These are phyloP conservation scores for Chrysolina oricalcia DNA, from an alignment of 2,888 invertebrate genomes.

Conservation along the genomic window DNA sequence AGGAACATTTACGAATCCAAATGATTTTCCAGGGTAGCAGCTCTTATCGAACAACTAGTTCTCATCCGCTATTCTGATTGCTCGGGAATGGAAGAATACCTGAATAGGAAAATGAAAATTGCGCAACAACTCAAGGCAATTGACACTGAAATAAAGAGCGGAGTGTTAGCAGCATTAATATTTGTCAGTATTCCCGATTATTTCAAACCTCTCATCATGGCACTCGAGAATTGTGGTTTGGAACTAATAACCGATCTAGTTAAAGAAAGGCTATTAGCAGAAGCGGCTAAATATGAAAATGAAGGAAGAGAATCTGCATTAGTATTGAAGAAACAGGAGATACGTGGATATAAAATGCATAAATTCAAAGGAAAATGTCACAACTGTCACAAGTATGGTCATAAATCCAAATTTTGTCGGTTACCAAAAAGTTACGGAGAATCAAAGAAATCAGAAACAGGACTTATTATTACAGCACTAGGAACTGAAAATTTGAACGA, in stretches of 20 bases:
- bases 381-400: background rate
- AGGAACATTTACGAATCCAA: too few species aligned
- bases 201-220: conserved; percentile 6
- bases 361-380: background rate
- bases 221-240: background rate
- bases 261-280: background rate
- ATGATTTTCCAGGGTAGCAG: too few species aligned
- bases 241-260: background rate
- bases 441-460: background rate
- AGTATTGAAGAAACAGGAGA: background rate
- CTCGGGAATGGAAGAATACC: background rate
- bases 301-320: background rate
- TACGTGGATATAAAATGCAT: background rate
- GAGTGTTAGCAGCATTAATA: conserved; percentile 3
- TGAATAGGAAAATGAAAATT: conserved; percentile 5
- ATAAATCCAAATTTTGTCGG: background rate
- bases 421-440: background rate
- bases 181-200: background rate
- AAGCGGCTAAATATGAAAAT: background rate
- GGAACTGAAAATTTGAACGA: background rate
- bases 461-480: background rate
- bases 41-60: too few species aligned
- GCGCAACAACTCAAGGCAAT: conserved; percentile 10
- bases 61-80: background rate
- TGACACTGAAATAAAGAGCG: conserved; percentile 10